Evolutionary conservation across 1,140 invertebrate species (phyloP).

Genomic region (Geopemphigus sp.): DNA sequence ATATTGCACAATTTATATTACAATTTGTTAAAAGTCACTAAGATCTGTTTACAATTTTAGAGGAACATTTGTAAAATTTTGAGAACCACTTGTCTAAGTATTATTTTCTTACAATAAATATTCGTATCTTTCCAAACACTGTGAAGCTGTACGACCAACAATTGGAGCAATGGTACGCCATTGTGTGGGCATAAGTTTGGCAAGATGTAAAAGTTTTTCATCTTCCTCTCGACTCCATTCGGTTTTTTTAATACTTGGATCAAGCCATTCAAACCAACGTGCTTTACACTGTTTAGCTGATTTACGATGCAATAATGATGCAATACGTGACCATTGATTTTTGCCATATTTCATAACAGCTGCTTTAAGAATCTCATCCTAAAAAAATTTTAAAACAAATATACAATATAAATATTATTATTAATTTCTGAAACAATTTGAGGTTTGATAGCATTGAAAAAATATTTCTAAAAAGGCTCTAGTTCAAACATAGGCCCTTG

Average conservation of each 20-base stretch:
- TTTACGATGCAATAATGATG: slow-evolving; percentile 95
- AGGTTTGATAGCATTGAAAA: too few relatives aligned
- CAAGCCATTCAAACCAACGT: slow-evolving; percentile 99
- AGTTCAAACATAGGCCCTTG: too few relatives aligned
- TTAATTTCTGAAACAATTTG: too few relatives aligned
- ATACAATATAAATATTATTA: slow-evolving; percentile 8
- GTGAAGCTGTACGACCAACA: slow-evolving; percentile 96
- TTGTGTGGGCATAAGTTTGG: slow-evolving; percentile 99
- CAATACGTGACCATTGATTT: slow-evolving; percentile 99
- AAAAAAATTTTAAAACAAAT: slow-evolving; percentile 40
- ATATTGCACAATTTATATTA: too few relatives aligned
- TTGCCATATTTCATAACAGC: slow-evolving; percentile 99
- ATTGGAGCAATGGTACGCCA: slow-evolving; percentile 99
- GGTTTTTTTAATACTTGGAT: slow-evolving; percentile 99
- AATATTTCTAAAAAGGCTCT: too few relatives aligned
- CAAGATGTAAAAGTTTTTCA: slow-evolving; percentile 95
- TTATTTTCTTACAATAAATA: slow-evolving; percentile 77
- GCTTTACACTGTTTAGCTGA: slow-evolving; percentile 99
- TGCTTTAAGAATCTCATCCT: slow-evolving; percentile 99
- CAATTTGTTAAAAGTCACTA: too few relatives aligned
- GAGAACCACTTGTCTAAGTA: too few relatives aligned
- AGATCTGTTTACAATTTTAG: too few relatives aligned
- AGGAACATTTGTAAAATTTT: too few relatives aligned
- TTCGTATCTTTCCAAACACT: slow-evolving; percentile 97
- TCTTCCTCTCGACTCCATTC: slow-evolving; percentile 99